Percentiles rank a stretch among this genome's conserved stretches.
Evolutionary conservation across 2,113 vertebrate species (phyloP).

Genomic region (Embiotoca jacksoni): DNA sequence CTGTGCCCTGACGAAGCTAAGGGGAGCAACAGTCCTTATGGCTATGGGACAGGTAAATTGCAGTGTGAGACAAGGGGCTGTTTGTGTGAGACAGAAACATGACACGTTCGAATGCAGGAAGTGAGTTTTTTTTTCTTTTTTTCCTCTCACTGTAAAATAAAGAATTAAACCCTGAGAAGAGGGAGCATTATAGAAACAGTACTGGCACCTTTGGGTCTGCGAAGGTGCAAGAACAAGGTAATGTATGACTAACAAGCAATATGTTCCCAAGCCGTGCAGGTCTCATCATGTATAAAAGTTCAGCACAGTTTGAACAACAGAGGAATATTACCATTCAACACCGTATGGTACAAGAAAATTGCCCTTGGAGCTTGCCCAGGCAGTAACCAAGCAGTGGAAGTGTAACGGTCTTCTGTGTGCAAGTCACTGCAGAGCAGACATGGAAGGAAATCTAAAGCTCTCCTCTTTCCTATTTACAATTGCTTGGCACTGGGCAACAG

Average conservation of each 20-base stretch:
- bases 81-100: conserved; percentile 76
- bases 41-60: conserved; percentile 79
- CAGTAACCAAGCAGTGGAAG: conserved; percentile 56
- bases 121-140: conserved; percentile 48
- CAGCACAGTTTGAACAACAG: conserved; percentile 61
- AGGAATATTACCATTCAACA: conserved; percentile 61
- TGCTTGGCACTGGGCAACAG: conserved; percentile 40
- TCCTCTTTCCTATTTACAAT: conserved; percentile 51
- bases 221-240: conserved; percentile 66
- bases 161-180: conserved; percentile 65
- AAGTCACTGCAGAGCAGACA: conserved; percentile 52
- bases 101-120: conserved; percentile 76
- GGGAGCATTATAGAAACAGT: conserved; percentile 38
- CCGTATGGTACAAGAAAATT: conserved; percentile 65
- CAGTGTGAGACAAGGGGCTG: conserved; percentile 59
- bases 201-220: conserved; percentile 69
- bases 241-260: conserved; percentile 73
- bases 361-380: conserved; percentile 60
- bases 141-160: conserved; percentile 61
- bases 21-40: conserved; percentile 78
- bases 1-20: conserved; percentile 71
- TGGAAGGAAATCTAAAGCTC: conserved; percentile 40
- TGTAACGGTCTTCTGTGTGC: conserved; percentile 51
- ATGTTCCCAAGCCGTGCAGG: conserved; percentile 65
- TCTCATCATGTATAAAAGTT: conserved; percentile 64